Conservation (phyloP, 2,888 invertebrate species). For the Campopleginae sp. region DNA sequence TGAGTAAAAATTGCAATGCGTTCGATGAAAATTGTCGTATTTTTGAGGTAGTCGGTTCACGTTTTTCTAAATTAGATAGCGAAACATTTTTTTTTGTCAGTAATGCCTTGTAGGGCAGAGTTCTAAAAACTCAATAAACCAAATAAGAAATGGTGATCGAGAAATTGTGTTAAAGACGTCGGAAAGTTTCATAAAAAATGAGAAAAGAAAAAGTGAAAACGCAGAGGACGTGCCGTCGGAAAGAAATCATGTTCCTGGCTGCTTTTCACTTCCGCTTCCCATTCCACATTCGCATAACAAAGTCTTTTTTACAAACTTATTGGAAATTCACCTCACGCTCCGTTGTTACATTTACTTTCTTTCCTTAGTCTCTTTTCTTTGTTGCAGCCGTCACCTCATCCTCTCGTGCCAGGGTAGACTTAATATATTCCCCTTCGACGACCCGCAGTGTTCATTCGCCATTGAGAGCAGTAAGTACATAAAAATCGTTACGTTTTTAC, state of each 20-base stretch:
- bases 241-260: constrained; percentile 23
- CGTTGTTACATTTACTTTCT: constrained; percentile 32
- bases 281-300: background rate
- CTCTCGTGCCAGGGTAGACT: constrained; percentile 97
- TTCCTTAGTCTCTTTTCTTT: constrained; percentile 26
- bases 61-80: background rate
- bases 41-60: background rate
- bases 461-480: constrained; percentile 97
- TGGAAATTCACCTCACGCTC: constrained; percentile 39
- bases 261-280: constrained; percentile 10
- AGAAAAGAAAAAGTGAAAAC: constrained; percentile 19
- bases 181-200: constrained; percentile 24
- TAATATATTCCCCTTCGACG: constrained; percentile 98
- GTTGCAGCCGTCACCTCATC: constrained; percentile 93
- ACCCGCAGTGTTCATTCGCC: constrained; percentile 97
- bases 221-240: constrained; percentile 38
- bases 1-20: background rate
- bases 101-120: background rate
- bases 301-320: constrained; percentile 16
- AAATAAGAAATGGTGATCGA: constrained; percentile 10
- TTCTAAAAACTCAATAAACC: background rate
- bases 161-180: constrained; percentile 23
- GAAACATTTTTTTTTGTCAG: background rate
- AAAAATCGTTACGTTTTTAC: constrained; percentile 17
- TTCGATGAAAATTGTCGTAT: background rate